Conservation (phyloP, 2,113 vertebrate genomes). For the Toxostoma redivivum region DNA sequence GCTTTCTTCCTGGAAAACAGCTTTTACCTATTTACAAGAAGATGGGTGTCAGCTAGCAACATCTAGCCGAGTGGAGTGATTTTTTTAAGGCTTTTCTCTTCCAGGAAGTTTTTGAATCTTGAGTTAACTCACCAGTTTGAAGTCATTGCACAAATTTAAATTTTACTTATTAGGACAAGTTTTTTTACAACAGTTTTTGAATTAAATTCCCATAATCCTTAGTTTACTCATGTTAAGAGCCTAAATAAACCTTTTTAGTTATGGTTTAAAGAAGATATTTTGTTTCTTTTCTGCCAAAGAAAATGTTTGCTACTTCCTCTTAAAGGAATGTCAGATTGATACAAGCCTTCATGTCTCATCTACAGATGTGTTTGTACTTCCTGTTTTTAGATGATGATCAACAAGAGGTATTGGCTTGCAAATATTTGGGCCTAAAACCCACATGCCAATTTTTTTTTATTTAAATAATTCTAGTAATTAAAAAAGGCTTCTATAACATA, state of each 20-base stretch:
- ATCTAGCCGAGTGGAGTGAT: neutral
- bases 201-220: neutral
- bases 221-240: neutral
- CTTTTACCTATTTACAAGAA: conserved; percentile 1
- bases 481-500: neutral
- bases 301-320: neutral
- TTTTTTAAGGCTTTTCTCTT: neutral
- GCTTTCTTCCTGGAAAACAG: neutral
- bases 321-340: neutral
- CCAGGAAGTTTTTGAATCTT: neutral
- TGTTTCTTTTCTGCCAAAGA: neutral
- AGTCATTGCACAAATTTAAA: neutral
- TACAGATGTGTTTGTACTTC: neutral
- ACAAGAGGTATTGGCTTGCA: neutral
- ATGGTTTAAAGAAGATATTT: neutral
- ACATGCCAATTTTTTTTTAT: neutral
- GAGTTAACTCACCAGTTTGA: neutral
- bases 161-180: neutral
- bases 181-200: neutral
- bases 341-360: neutral
- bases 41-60: neutral
- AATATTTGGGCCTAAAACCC: neutral
- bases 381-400: neutral
- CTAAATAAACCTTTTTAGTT: neutral
- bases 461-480: neutral